These are phyloP conservation scores for Eucidaris tribuloides DNA, from an alignment of 35 echinoderm and acorn worm genomes.

Conservation along the genomic window DNA sequence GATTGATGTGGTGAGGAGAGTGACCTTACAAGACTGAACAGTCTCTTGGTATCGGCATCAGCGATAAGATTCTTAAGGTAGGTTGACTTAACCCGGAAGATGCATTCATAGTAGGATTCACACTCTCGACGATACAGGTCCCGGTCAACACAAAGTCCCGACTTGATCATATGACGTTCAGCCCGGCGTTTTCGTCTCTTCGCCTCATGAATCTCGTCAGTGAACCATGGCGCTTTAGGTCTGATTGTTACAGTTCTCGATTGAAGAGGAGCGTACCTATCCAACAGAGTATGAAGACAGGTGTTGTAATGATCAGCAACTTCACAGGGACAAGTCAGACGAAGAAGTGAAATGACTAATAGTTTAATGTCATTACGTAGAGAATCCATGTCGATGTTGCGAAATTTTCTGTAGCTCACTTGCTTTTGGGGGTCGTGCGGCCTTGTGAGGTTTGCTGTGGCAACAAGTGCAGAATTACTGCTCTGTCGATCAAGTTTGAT, in stretches of 20 bases:
- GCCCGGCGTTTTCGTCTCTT: constrained; percentile 24
- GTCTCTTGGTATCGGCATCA: background rate
- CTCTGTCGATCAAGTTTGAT: too few relatives aligned
- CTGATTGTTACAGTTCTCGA: constrained; percentile 36
- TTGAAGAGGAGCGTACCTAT: constrained; percentile 35
- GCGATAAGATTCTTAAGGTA: background rate
- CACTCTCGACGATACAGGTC: background rate
- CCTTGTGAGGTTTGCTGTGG: constrained; percentile 11
- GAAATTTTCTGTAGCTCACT: constrained; percentile 25
- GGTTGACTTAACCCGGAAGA: background rate
- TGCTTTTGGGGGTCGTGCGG: constrained; percentile 1
- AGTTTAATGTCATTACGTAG: background rate
- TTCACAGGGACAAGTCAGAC: constrained; percentile 2
- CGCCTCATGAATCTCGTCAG: constrained; percentile 10
- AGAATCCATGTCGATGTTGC: constrained; percentile 26
- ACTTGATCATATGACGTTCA: constrained; percentile 38
- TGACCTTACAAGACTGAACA: background rate
- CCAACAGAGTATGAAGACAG: constrained; percentile 15
- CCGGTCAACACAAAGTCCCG: background rate
- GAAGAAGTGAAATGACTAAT: background rate
- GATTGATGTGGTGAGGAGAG: background rate
- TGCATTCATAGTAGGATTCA: background rate
- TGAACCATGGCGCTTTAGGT: constrained; percentile 52
- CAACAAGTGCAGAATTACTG: constrained; percentile 28
- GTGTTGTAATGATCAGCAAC: constrained; percentile 39